These are phyloP conservation scores for Uria lomvia DNA, from an alignment of 2,113 vertebrate genomes.

Conservation along the genomic window DNA sequence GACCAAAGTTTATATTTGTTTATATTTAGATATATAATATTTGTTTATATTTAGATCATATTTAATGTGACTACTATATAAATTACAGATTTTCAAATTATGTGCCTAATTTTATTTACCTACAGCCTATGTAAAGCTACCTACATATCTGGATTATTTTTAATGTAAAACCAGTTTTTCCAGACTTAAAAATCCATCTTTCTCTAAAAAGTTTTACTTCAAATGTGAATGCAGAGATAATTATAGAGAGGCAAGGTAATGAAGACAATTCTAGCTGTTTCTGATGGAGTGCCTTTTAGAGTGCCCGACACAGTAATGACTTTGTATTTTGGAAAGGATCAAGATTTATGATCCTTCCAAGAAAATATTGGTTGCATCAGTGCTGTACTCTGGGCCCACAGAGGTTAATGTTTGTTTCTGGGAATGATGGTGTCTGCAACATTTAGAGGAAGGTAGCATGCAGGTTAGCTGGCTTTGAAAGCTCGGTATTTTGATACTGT, in stretches of 20 bases:
- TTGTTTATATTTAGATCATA: not conserved
- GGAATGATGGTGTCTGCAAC: not conserved
- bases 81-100: not conserved
- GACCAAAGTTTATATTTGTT: not conserved
- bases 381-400: not conserved
- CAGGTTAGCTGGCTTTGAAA: not conserved
- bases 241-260: not conserved
- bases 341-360: not conserved
- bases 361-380: not conserved
- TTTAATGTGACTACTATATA: not conserved
- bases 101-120: not conserved
- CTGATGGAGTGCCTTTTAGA: not conserved
- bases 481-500: not conserved
- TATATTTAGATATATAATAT: not conserved
- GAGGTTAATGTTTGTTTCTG: not conserved
- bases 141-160: fast-evolving
- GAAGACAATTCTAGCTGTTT: not conserved
- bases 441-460: not conserved
- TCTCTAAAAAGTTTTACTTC: not conserved
- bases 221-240: not conserved
- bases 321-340: not conserved
- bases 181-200: not conserved
- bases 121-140: not conserved
- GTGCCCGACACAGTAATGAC: not conserved
- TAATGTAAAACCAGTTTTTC: not conserved